Evolutionary conservation across 1,140 invertebrate species (phyloP).

Genomic region (Sycobia sp.): DNA sequence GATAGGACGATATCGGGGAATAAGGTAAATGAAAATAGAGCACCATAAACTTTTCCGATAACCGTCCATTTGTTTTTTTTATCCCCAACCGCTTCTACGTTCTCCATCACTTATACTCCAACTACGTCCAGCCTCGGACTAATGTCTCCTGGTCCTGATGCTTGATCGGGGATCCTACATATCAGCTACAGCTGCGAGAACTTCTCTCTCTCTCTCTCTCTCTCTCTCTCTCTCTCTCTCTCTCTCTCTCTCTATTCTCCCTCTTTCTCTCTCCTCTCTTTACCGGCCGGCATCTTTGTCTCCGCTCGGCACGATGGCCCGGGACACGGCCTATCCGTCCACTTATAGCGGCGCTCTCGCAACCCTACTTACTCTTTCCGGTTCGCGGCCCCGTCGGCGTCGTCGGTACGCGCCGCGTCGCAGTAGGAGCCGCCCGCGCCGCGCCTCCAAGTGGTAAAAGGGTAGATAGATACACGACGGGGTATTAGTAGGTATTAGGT

Average conservation of each 20-base stretch:
- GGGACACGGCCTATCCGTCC: conserved; percentile 42
- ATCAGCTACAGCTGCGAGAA: background rate
- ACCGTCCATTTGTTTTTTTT: too few relatives aligned
- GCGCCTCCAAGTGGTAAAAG: conserved; percentile 54
- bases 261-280: background rate
- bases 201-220: background rate
- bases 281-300: background rate
- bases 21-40: too few relatives aligned
- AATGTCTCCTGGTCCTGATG: too few relatives aligned
- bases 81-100: too few relatives aligned
- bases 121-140: too few relatives aligned
- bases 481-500: conserved; percentile 64
- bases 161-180: too few relatives aligned
- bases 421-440: too few relatives aligned
- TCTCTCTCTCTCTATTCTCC: too few relatives aligned
- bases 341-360: conserved; percentile 46
- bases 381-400: conserved; percentile 29
- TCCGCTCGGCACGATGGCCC: background rate
- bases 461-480: conserved; percentile 61
- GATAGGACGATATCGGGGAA: too few relatives aligned
- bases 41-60: too few relatives aligned
- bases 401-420: too few relatives aligned
- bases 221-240: background rate
- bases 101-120: too few relatives aligned
- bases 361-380: conserved; percentile 56